A percentile compares a stretch with the other conserved stretches of the same genome.
Evolutionary conservation across 2,797 vertebrate genomes (phyloP).

Genomic region (Gymnothorax javanicus): DNA sequence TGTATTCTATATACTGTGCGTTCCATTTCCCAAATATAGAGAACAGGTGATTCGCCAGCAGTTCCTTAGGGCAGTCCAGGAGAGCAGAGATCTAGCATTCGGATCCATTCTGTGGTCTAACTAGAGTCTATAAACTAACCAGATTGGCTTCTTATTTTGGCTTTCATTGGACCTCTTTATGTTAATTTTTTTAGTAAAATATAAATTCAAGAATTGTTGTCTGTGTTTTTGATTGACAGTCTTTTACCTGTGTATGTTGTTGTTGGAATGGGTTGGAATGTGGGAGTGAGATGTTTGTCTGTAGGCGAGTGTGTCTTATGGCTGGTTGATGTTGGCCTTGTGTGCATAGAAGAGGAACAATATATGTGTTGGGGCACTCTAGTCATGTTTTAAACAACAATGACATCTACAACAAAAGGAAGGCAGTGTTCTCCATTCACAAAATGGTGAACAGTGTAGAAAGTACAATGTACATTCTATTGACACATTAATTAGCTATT

Average conservation of each 20-base stretch:
- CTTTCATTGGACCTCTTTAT: conserved; percentile 58
- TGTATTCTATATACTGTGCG: conserved; percentile 21
- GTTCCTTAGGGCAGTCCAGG: neutral
- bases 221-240: conserved; percentile 53
- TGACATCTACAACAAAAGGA: neutral
- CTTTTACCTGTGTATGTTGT: neutral
- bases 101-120: conserved; percentile 12
- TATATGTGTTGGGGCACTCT: neutral
- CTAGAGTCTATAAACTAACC: conserved; percentile 50
- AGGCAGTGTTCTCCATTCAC: neutral
- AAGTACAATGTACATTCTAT: neutral
- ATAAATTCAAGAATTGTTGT: conserved; percentile 56
- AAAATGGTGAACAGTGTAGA: neutral
- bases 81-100: conserved; percentile 7
- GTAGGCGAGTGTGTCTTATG: neutral
- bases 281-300: neutral
- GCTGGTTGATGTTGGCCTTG: neutral
- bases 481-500: neutral
- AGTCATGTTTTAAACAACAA: neutral
- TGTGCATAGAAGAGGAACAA: neutral
- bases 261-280: neutral
- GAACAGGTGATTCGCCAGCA: conserved; percentile 20
- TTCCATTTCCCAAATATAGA: conserved; percentile 36
- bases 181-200: conserved; percentile 74
- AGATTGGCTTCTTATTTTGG: conserved; percentile 45